phyloP scores from a whole-genome alignment of 92 coral and sea anemone species.

The Micromussa lordhowensis region DNA sequence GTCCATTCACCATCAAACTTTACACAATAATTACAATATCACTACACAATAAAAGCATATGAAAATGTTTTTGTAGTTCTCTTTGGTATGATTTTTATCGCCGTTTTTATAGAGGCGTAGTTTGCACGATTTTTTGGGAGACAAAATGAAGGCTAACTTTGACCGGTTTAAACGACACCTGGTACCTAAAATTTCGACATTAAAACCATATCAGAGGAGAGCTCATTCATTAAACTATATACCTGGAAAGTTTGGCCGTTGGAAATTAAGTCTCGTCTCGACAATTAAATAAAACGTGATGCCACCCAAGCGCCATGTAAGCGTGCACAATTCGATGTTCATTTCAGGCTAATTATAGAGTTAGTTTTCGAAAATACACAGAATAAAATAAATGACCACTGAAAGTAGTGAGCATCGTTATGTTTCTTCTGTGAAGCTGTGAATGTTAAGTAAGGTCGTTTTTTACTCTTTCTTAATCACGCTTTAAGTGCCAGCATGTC shows the following conservation, averaged over 20 bases:
- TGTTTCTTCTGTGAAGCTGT: too few species aligned
- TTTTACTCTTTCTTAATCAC: too few species aligned
- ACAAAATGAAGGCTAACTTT: too few species aligned
- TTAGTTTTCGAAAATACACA: conserved; percentile 12
- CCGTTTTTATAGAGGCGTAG: conserved; percentile 9
- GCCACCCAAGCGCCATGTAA: conserved; percentile 9
- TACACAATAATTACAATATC: too few species aligned
- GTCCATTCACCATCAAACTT: too few species aligned
- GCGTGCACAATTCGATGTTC: conserved; percentile 5
- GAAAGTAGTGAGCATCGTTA: too few species aligned
- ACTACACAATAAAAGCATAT: not conserved
- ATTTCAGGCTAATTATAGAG: too few species aligned
- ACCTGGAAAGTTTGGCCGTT: conserved; percentile 17
- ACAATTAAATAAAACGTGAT: not conserved
- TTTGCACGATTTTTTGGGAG: conserved; percentile 10
- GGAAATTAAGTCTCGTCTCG: too few species aligned
- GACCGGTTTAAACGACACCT: conserved; percentile 18
- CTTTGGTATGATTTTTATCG: conserved; percentile 13
- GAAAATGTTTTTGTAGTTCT: not conserved
- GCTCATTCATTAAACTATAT: not conserved
- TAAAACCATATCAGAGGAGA: conserved; percentile 3
- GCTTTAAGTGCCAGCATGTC: conserved; percentile 22
- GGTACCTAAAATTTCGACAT: conserved; percentile 5
- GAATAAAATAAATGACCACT: conserved; percentile 2
- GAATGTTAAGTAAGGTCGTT: too few species aligned